Evolutionary conservation across 2,797 vertebrate species (phyloP).

Genomic region (Melopsittacus undulatus): DNA sequence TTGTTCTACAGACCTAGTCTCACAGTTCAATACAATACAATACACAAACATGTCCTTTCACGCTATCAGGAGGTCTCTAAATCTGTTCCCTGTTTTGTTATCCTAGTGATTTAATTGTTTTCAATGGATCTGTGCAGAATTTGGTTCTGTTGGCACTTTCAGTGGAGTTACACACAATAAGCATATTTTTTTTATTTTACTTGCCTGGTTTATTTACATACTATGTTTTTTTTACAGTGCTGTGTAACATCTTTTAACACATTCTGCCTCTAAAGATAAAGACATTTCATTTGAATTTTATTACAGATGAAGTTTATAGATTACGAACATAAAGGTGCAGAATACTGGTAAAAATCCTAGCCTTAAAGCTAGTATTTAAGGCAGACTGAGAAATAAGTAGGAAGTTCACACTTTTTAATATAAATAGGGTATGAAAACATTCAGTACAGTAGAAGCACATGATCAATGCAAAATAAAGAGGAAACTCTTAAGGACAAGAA

Average conservation of each 20-base stretch:
- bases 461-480: not conserved
- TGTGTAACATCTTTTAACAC: not conserved
- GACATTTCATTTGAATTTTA: not conserved
- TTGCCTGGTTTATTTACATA: not conserved
- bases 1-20: not conserved
- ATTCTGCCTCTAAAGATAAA: not conserved
- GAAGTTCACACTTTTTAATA: conserved; percentile 34
- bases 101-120: not conserved
- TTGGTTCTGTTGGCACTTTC: not conserved
- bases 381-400: conserved; percentile 43
- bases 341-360: not conserved
- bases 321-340: not conserved
- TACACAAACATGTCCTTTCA: not conserved
- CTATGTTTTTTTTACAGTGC: not conserved
- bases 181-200: not conserved
- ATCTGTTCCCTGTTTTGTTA: not conserved
- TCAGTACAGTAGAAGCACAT: not conserved
- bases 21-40: not conserved
- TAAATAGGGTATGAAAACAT: not conserved
- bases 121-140: not conserved
- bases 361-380: not conserved
- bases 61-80: not conserved
- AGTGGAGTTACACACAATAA: not conserved
- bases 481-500: not conserved
- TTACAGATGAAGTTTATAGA: not conserved